Conservation (phyloP, 2,888 invertebrate genomes). For the Drosophila austrosaltans region DNA sequence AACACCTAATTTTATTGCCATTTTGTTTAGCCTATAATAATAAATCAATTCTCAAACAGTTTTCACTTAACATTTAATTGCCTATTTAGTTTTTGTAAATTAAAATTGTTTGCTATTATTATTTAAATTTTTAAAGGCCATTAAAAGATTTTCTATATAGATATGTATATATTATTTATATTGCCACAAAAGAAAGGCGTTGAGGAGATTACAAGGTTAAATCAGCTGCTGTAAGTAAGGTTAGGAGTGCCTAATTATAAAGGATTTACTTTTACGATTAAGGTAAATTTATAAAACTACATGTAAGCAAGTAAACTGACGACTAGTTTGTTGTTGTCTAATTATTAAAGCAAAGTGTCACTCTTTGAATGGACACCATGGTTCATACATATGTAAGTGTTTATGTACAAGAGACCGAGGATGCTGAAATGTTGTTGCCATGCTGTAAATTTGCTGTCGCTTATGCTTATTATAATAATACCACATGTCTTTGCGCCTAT, state of each 20-base stretch:
- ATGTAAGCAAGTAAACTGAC: no score
- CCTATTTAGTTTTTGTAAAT: background rate
- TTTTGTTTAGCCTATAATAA: background rate
- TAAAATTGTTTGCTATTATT: background rate
- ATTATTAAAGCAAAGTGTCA: background rate
- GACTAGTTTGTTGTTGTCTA: no score
- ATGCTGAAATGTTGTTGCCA: constrained; percentile 53
- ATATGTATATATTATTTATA: no score
- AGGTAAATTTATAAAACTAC: no score
- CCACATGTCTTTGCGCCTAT: constrained; percentile 13
- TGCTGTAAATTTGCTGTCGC: constrained; percentile 36
- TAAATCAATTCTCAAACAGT: background rate
- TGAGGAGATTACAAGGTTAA: no score
- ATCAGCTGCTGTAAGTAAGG: no score
- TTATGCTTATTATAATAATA: constrained; percentile 20
- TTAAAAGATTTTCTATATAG: no score
- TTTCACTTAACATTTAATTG: background rate
- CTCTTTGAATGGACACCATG: background rate
- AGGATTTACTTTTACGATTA: no score
- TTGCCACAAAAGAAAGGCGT: no score
- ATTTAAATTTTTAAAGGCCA: no score
- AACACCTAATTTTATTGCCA: background rate
- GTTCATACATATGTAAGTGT: background rate
- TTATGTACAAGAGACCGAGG: constrained; percentile 6
- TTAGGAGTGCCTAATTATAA: no score